Evolutionary conservation across 2,797 vertebrate species (phyloP), one percentile per base, ranked within the genome.

Genomic region (Danio kyathit): DNA sequence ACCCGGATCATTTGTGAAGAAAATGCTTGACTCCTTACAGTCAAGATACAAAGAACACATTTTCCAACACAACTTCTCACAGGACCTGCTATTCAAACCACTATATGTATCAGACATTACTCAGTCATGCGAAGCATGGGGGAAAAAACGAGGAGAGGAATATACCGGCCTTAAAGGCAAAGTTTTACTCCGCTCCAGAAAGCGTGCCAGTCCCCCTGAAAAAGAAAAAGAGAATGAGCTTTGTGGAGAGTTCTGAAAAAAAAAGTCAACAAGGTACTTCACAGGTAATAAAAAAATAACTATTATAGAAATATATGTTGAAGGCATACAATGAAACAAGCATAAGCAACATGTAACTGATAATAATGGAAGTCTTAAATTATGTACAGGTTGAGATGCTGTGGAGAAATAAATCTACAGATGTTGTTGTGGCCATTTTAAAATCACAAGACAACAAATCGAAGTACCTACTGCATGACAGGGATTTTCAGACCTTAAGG

Each of bases 31-130:
- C 4, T 66, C 79, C 6, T 48, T 81, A 19, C 61, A 64, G 66
- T 72, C 52, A 29, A 21, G 80, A 12, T 52, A 76, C 21, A 61
- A 11, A 11, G 73, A 82, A 54, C 80, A 82, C 29, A n/a, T 82
- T 4, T 60, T 82, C n/a, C 41, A 82, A 17, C 40, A 76, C 61
- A 49, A 67, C 13, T 52, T 82, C 41, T 73, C 72, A n/a, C n/a
- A 57, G 17, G 52, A 70, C 6, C 6, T 75, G n/a, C 38, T 63
- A n/a, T n/a, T 63, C 48, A 48, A 19, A 48, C 65, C 16, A 17
- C 9, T 21, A 17, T 6, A 43, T 67, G 8, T 16, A 67, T 46
- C 67, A 38, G 38, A 64, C 38, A 64, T 14, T 40, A 16, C 10
- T 44, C 43, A 10, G 7, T 44, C 7, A 10, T 43, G 7, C 44